Percentiles rank a stretch among this genome's conserved stretches.
These are phyloP conservation scores for Cerastis rubricosa DNA, from an alignment of 2,888 invertebrate genomes.

Conservation along the genomic window DNA sequence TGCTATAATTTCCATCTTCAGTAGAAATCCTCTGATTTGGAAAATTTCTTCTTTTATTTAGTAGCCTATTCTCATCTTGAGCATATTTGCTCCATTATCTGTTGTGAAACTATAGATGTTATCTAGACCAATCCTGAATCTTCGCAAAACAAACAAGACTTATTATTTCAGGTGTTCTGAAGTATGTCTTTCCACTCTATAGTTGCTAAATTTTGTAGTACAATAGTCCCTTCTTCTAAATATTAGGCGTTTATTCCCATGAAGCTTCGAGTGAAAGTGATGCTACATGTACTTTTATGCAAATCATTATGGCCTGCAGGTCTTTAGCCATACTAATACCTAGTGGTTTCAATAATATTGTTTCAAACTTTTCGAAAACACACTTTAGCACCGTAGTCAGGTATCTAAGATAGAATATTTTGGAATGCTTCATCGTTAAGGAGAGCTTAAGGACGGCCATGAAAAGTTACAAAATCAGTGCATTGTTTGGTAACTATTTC, in stretches of 20 bases:
- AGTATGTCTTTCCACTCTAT: not conserved
- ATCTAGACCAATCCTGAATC: not conserved
- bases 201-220: constrained; percentile 5
- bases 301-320: no score
- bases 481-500: no score
- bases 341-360: constrained; percentile 3
- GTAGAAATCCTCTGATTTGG: not conserved
- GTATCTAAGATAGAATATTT: no score
- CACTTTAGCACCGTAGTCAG: no score
- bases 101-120: constrained; percentile 1
- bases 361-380: not conserved
- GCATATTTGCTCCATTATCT: constrained; percentile 19
- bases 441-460: no score
- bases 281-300: not conserved
- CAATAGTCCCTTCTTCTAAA: not conserved
- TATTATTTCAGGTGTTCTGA: constrained; percentile 18
- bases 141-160: constrained; percentile 4
- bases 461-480: no score
- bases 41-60: not conserved
- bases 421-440: no score
- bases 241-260: constrained; percentile 4
- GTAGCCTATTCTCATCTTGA: constrained; percentile 3
- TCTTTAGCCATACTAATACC: not conserved
- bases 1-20: no score
- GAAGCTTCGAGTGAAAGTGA: constrained; percentile 1